Conservation (phyloP, 2,797 vertebrate genomes). For the Microctenopoma lineatum region DNA sequence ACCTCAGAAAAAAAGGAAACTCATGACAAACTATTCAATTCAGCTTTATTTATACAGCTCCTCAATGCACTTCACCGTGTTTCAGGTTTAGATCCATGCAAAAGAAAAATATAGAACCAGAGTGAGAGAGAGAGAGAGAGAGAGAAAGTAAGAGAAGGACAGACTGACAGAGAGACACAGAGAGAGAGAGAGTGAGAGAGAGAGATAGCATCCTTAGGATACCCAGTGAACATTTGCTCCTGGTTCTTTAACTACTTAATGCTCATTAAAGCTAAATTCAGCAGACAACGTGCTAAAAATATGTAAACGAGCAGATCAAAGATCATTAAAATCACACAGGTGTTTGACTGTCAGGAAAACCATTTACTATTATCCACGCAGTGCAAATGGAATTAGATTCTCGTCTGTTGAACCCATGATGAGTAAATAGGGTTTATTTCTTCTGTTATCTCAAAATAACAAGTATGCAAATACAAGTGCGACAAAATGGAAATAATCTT, state of each 20-base stretch:
- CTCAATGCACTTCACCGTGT: too few species aligned
- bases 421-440: neutral
- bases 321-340: neutral
- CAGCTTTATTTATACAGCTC: too few species aligned
- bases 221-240: neutral
- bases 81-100: too few species aligned
- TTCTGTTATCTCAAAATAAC: neutral
- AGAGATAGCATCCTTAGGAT: neutral
- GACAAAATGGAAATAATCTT: neutral
- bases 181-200: too few species aligned
- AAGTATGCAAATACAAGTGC: neutral
- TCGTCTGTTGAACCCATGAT: neutral
- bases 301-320: neutral
- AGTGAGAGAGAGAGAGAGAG: too few species aligned
- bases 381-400: neutral
- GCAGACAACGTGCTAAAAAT: neutral
- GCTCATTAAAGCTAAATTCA: slow-evolving; percentile 14
- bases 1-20: slow-evolving; percentile 9
- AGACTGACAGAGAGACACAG: too few species aligned
- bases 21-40: neutral
- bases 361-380: neutral
- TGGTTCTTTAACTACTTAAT: neutral
- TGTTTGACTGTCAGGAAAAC: neutral
- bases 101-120: too few species aligned
- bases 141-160: too few species aligned